Percentiles rank a stretch among this genome's conserved stretches.
Evolutionary conservation across 2,113 vertebrate genomes (phyloP).

Genomic region (Vidua macroura): DNA sequence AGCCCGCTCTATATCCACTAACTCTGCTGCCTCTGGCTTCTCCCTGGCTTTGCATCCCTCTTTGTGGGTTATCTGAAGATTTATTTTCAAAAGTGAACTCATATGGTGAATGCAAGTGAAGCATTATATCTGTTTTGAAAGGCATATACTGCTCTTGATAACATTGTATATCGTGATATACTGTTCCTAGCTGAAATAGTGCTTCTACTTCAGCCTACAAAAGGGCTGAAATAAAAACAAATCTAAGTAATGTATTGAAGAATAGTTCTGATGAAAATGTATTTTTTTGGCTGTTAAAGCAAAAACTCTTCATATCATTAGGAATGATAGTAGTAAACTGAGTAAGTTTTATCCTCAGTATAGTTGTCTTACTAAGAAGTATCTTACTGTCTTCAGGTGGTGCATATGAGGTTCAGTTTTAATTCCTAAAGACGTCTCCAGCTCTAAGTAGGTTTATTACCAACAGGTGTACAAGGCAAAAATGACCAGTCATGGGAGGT

Average conservation of each 20-base stretch:
- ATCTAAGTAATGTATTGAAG: neutral
- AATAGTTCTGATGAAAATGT: constrained; percentile 27
- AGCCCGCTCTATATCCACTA: neutral
- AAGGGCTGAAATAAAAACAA: constrained; percentile 48
- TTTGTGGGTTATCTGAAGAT: constrained; percentile 44
- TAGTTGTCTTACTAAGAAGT: constrained; percentile 31
- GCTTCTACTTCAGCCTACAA: constrained; percentile 2
- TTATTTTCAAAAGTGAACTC: constrained; percentile 51
- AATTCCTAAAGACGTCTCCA: neutral
- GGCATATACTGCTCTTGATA: constrained; percentile 22
- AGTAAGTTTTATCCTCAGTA: neutral
- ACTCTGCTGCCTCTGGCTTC: constrained; percentile 7
- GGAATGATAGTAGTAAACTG: neutral
- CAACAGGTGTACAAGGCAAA: neutral
- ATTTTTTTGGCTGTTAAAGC: constrained; percentile 1
- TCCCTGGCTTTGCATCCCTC: neutral
- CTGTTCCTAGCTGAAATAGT: constrained; percentile 16
- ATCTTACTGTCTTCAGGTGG: neutral
- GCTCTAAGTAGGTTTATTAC: neutral
- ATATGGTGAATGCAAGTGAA: constrained; percentile 44
- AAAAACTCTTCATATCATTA: neutral
- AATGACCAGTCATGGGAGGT: neutral
- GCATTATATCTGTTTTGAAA: constrained; percentile 52
- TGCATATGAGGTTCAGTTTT: neutral
- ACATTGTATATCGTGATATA: neutral